Conservation (phyloP, 2,888 invertebrate genomes). For the Dryadula phaetusa region DNA sequence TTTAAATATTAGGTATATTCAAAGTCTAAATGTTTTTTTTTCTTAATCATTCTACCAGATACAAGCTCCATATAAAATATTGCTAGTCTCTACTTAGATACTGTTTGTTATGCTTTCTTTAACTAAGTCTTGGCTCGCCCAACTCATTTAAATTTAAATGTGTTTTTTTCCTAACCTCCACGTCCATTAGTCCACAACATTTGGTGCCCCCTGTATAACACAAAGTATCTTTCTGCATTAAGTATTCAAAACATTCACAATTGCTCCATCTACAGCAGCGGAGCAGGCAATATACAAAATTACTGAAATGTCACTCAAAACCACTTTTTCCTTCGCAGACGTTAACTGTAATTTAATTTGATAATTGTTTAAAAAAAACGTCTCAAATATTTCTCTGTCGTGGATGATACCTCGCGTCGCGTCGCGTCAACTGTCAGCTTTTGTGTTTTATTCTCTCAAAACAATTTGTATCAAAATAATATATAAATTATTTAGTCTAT, state of each 20-base stretch:
- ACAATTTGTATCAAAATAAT: background rate
- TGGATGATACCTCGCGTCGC: slow-evolving; percentile 6
- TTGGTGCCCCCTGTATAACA: slow-evolving; percentile 16
- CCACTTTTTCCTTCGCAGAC: slow-evolving; percentile 38
- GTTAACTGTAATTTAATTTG: slow-evolving; percentile 33
- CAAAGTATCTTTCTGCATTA: slow-evolving; percentile 42
- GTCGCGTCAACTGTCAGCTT: background rate
- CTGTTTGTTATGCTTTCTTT: too few species aligned
- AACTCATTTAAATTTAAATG: too few species aligned
- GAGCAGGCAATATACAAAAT: slow-evolving; percentile 44
- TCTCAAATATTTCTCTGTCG: slow-evolving; percentile 1
- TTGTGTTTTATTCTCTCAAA: background rate
- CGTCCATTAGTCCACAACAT: background rate
- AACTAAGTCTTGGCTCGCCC: too few species aligned
- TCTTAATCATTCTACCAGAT: too few species aligned
- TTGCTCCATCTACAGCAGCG: slow-evolving; percentile 37
- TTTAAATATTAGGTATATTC: too few species aligned
- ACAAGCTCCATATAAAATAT: too few species aligned
- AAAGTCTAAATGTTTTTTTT: too few species aligned
- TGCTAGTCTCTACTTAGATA: too few species aligned
- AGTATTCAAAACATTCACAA: slow-evolving; percentile 50
- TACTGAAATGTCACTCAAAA: slow-evolving; percentile 48
- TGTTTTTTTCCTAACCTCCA: background rate
- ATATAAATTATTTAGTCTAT: background rate
- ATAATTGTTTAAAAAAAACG: slow-evolving; percentile 29